phyloP scores from a whole-genome alignment of 2,113 vertebrate genomes.

The Willisornis vidua region DNA sequence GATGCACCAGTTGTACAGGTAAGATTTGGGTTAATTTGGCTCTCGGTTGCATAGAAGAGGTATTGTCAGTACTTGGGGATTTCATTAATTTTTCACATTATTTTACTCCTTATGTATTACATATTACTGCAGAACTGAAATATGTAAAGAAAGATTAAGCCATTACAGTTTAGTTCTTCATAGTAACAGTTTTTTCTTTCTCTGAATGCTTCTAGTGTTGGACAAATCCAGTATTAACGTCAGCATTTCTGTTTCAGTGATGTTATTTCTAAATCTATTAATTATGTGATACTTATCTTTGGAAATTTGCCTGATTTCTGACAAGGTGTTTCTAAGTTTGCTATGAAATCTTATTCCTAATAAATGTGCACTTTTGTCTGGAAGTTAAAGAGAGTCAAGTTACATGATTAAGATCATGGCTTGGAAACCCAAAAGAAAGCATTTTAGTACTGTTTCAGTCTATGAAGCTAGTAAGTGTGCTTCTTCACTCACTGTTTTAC shows the following conservation, averaged over 20 bases:
- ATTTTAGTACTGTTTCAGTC: not conserved
- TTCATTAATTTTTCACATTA: not conserved
- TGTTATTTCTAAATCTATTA: not conserved
- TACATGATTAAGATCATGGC: not conserved
- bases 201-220: not conserved
- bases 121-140: not conserved
- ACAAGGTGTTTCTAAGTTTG: not conserved
- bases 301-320: not conserved
- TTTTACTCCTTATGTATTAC: not conserved
- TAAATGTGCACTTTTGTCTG: not conserved
- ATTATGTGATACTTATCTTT: not conserved
- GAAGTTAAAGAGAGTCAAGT: not conserved
- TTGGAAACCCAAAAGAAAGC: not conserved
- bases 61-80: not conserved
- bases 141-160: not conserved
- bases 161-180: not conserved
- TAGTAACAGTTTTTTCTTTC: not conserved
- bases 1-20: not conserved
- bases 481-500: not conserved
- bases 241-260: not conserved
- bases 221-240: not conserved
- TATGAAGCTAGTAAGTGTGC: accelerated
- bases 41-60: not conserved
- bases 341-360: not conserved
- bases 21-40: not conserved